Evolutionary conservation across 2,113 vertebrate species (phyloP).

Genomic region (Carassius gibelio): DNA sequence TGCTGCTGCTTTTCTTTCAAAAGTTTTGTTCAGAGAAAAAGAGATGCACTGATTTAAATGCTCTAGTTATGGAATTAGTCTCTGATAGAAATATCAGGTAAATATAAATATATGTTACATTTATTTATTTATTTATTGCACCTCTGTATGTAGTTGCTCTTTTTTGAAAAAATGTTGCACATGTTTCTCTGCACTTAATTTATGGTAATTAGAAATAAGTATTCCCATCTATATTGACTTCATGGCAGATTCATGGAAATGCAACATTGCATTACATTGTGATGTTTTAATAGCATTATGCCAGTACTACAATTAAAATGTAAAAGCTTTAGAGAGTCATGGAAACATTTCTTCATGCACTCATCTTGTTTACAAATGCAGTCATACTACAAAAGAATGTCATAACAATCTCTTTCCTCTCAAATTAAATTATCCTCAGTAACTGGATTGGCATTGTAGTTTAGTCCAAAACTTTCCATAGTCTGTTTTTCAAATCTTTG

Average conservation of each 20-base stretch:
- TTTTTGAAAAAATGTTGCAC: not conserved
- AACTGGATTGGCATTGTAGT: conserved; percentile 63
- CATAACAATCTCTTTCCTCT: conserved; percentile 50
- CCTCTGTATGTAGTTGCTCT: not conserved
- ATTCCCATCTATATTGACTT: conserved; percentile 14
- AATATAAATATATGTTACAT: not conserved
- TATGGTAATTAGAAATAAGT: conserved; percentile 5
- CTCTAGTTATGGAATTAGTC: not conserved
- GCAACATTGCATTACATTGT: not conserved
- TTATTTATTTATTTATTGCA: not conserved
- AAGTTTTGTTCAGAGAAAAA: not conserved
- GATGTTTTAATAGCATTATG: conserved; percentile 9
- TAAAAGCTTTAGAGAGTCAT: not conserved
- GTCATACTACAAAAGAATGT: conserved; percentile 42
- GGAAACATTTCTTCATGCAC: conserved; percentile 1
- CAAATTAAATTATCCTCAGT: conserved; percentile 53
- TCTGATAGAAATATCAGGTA: not conserved
- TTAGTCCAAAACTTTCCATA: conserved; percentile 41
- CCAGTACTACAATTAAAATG: not conserved
- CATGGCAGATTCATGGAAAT: conserved; percentile 1
- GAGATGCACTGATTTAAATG: not conserved
- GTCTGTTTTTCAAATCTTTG: conserved; percentile 43
- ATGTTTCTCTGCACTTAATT: not conserved
- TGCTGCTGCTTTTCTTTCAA: not conserved
- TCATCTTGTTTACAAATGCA: conserved; percentile 51